A percentile compares a stretch with the other conserved stretches of the same genome.
These are phyloP conservation scores for Lucilia cuprina DNA, from an alignment of 1,140 invertebrate genomes.

Conservation along the genomic window DNA sequence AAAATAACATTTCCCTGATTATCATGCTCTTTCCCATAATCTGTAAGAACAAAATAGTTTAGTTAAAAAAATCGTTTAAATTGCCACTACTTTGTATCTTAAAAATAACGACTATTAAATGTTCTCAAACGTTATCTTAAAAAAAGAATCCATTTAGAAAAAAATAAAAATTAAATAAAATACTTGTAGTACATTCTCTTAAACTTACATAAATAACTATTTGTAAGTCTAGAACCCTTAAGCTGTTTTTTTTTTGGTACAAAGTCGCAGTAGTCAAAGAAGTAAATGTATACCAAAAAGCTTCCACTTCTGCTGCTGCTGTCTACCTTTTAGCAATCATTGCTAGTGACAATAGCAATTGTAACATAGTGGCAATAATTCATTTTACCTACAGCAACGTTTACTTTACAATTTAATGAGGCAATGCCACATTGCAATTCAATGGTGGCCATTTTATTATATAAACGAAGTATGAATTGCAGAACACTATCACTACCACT, in stretches of 20 bases:
- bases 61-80: neutral
- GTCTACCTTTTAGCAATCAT: conserved; percentile 21
- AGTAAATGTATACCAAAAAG: neutral
- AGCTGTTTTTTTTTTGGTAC: neutral
- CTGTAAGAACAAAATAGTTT: neutral
- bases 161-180: neutral
- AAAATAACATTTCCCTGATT: too few species aligned
- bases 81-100: neutral
- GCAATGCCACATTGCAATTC: neutral
- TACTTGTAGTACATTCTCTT: too few species aligned
- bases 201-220: neutral
- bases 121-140: neutral
- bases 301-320: neutral
- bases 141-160: neutral
- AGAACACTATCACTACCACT: neutral
- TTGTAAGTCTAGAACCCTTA: conserved; percentile 10
- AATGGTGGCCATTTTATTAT: neutral
- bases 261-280: neutral
- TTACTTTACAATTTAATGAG: conserved; percentile 12
- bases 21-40: too few species aligned
- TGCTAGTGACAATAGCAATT: conserved; percentile 29
- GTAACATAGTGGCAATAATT: conserved; percentile 29
- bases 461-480: too few species aligned
- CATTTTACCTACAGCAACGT: conserved; percentile 26
- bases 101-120: neutral